Conservation (phyloP, 2,113 vertebrate species). For the Hemiscyllium ocellatum region DNA sequence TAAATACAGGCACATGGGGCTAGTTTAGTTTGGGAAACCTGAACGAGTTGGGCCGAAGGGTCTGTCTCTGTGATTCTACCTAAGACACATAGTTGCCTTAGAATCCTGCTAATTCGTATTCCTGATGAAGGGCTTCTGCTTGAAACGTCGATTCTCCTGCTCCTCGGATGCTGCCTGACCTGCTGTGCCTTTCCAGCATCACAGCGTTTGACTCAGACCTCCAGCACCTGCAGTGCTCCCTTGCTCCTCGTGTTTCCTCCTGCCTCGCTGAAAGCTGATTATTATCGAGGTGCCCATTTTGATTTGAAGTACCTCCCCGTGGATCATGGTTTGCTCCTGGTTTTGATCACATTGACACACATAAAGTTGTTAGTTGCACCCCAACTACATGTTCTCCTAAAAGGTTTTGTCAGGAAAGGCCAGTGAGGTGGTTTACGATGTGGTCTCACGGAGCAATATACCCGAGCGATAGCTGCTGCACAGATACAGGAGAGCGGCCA, state of each 20-base stretch:
- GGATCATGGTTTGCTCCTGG: neutral
- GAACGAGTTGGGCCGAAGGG: too few species aligned
- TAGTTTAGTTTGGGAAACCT: too few species aligned
- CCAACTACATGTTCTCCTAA: neutral
- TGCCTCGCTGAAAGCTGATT: neutral
- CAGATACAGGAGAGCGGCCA: too few species aligned
- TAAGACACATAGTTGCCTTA: too few species aligned
- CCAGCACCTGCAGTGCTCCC: too few species aligned
- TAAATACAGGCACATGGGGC: too few species aligned
- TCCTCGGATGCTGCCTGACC: too few species aligned
- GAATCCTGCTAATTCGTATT: neutral
- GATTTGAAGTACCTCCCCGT: neutral
- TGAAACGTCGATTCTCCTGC: too few species aligned
- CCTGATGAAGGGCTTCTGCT: too few species aligned
- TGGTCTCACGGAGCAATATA: neutral
- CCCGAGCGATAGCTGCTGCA: neutral
- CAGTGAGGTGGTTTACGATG: neutral
- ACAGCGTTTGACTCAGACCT: too few species aligned
- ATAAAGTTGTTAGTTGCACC: neutral
- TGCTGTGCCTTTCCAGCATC: too few species aligned
- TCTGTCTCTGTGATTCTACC: too few species aligned
- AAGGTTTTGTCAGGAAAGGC: neutral
- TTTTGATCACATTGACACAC: neutral
- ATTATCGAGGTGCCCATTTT: neutral
- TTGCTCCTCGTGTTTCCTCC: neutral